phyloP scores from a whole-genome alignment of 2,113 vertebrate genomes.

The Catagonus wagneri region DNA sequence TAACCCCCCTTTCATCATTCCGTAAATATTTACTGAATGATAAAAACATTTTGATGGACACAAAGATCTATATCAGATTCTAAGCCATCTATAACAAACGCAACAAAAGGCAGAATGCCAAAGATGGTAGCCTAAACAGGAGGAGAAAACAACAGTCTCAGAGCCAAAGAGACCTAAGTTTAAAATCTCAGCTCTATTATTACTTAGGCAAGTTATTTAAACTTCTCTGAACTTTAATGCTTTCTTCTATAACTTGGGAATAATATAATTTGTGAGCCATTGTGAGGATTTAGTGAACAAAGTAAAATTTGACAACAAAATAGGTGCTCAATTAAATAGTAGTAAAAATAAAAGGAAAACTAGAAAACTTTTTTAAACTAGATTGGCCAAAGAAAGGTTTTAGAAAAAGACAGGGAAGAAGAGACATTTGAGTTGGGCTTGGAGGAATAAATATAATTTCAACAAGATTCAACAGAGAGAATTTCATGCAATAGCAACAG shows the following conservation, averaged over 20 bases:
- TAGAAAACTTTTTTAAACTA: not conserved
- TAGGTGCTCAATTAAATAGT: not conserved
- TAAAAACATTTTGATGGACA: not conserved
- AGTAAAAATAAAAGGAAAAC: slow-evolving; percentile 28
- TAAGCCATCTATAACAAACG: not conserved
- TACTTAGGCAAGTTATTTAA: slow-evolving; percentile 28
- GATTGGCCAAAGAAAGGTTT: not conserved
- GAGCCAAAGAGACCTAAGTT: not conserved
- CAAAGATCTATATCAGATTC: not conserved
- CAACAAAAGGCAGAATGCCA: slow-evolving; percentile 32
- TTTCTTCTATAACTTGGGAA: not conserved
- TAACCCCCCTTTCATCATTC: not conserved
- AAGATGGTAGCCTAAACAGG: not conserved
- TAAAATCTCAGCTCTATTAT: slow-evolving; percentile 21
- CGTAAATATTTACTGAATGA: slow-evolving; percentile 59
- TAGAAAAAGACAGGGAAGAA: not conserved
- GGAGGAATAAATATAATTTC: slow-evolving; percentile 27
- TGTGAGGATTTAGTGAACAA: slow-evolving; percentile 22
- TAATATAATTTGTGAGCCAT: not conserved
- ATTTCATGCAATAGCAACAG: not conserved
- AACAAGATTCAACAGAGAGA: not conserved
- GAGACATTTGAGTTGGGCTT: not conserved
- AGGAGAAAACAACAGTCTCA: not conserved
- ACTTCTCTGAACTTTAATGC: not conserved
- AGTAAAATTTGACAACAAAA: slow-evolving; percentile 47